Evolutionary conservation across 2,888 invertebrate genomes (phyloP).

Genomic region (Steinernema hermaphroditum): DNA sequence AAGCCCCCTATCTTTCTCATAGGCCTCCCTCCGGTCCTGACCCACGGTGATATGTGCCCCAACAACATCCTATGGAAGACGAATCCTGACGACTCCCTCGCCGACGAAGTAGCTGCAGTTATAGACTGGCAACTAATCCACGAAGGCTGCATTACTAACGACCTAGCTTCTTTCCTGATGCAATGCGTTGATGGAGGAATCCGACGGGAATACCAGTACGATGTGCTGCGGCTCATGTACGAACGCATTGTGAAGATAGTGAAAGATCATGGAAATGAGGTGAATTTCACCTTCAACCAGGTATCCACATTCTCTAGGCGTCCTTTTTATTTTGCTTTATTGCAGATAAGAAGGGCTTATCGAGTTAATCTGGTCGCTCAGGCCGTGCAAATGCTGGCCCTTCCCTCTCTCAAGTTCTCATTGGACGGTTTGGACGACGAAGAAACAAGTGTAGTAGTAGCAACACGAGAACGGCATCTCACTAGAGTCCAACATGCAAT

Average conservation of each 20-base stretch:
- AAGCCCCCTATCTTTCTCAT: too few relatives aligned
- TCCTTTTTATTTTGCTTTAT: background rate
- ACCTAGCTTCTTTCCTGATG: background rate
- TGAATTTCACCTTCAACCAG: background rate
- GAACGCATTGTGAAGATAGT: background rate
- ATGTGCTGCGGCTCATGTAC: background rate
- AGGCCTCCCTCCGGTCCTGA: constrained; percentile 19
- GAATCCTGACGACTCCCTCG: background rate
- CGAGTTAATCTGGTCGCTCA: background rate
- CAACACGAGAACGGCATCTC: background rate
- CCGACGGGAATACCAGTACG: background rate
- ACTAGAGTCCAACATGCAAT: background rate
- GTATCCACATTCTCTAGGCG: background rate
- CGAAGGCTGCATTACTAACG: constrained; percentile 12
- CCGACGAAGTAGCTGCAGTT: background rate
- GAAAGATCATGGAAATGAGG: background rate
- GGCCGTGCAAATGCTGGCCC: background rate
- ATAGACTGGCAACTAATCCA: constrained; percentile 31
- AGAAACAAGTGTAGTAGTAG: background rate
- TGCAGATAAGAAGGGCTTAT: background rate
- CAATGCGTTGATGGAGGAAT: background rate
- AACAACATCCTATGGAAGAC: constrained; percentile 13
- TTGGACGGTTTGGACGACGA: background rate
- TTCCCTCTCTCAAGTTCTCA: background rate
- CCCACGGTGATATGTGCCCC: constrained; percentile 25